A percentile compares a stretch with the other conserved stretches of the same genome.
Evolutionary conservation across 2,888 invertebrate genomes (phyloP).

Genomic region (Diarsia brunnea): DNA sequence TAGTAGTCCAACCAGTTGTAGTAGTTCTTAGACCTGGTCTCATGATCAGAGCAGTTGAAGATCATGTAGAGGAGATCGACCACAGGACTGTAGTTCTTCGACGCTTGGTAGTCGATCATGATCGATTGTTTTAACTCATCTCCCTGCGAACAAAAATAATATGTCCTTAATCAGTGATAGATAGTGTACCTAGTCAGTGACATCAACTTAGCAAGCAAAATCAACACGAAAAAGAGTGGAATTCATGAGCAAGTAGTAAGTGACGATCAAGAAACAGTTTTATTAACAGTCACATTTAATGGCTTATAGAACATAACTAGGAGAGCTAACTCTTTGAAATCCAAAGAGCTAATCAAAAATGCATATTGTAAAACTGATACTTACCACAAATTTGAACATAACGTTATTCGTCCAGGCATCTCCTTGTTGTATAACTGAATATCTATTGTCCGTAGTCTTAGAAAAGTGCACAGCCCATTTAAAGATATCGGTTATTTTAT

Average conservation of each 20-base stretch:
- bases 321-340: neutral
- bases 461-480: constrained; percentile 35
- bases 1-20: constrained; percentile 72
- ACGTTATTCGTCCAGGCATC: constrained; percentile 79
- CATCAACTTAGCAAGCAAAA: neutral
- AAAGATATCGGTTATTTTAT: constrained; percentile 46
- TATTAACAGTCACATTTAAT: neutral
- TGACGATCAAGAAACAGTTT: neutral
- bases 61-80: constrained; percentile 70
- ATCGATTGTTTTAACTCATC: constrained; percentile 20
- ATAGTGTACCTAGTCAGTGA: neutral
- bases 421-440: constrained; percentile 74
- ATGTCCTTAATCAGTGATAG: too few species aligned
- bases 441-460: constrained; percentile 60
- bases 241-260: too few species aligned
- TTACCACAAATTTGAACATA: constrained; percentile 72
- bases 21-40: constrained; percentile 66
- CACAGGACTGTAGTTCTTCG: constrained; percentile 66
- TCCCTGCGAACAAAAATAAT: constrained; percentile 6
- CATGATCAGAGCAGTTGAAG: constrained; percentile 71
- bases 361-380: constrained; percentile 15
- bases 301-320: neutral
- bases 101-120: constrained; percentile 42
- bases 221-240: neutral
- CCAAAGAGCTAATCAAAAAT: neutral